Percentiles rank a stretch among this genome's conserved stretches.
Conservation (phyloP, 2,888 invertebrate species). For the Andrena camellia region DNA sequence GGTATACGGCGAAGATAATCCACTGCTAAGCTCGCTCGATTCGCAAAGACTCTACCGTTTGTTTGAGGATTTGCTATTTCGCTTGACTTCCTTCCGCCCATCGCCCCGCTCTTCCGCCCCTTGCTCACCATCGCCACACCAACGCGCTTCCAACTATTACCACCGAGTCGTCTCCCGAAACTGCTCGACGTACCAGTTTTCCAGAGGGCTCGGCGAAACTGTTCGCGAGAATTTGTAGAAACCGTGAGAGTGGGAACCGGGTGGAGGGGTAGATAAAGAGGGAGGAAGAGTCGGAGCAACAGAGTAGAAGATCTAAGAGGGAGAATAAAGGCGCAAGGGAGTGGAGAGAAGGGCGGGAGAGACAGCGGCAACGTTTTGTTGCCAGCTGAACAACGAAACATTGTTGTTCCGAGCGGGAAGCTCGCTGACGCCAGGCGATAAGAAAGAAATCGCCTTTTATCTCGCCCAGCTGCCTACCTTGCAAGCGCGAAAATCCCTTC, state of each 20-base stretch:
- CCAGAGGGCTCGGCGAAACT: slow-evolving; percentile 47
- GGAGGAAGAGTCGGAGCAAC: slow-evolving; percentile 21
- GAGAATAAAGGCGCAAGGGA: slow-evolving; percentile 17
- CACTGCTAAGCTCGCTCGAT: slow-evolving; percentile 74
- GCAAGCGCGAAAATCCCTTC: slow-evolving; percentile 37
- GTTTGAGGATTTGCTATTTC: slow-evolving; percentile 77
- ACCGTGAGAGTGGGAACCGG: slow-evolving; percentile 11
- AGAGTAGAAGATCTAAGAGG: slow-evolving; percentile 14
- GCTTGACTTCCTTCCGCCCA: slow-evolving; percentile 64
- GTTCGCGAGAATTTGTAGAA: slow-evolving; percentile 47
- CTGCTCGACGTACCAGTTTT: slow-evolving; percentile 50
- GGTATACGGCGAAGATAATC: slow-evolving; percentile 72
- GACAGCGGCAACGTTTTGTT: slow-evolving; percentile 54
- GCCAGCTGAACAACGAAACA: slow-evolving; percentile 62
- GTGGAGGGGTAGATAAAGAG: neutral
- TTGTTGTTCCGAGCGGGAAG: slow-evolving; percentile 58
- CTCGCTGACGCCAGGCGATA: slow-evolving; percentile 64
- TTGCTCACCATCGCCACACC: slow-evolving; percentile 71
- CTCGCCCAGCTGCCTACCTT: slow-evolving; percentile 27
- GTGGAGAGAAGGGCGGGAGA: neutral
- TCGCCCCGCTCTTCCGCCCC: slow-evolving; percentile 10
- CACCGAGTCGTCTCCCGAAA: slow-evolving; percentile 27
- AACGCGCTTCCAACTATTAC: slow-evolving; percentile 45
- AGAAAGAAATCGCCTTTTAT: slow-evolving; percentile 69
- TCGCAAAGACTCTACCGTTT: slow-evolving; percentile 76